Conservation (phyloP, 2,113 vertebrate genomes). For the Ptyas mucosa region DNA sequence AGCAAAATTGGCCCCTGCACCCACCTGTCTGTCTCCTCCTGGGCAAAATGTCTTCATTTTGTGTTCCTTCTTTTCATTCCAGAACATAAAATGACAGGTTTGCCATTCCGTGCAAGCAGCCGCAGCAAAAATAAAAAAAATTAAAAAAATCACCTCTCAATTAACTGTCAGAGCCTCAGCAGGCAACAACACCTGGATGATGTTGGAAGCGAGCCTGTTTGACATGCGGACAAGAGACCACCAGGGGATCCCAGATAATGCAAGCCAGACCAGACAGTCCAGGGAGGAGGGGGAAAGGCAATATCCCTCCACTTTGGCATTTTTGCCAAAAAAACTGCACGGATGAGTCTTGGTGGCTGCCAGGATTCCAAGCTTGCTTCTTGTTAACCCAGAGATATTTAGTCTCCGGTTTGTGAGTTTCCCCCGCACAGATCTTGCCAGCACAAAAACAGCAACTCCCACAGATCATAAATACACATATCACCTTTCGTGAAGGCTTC, state of each 20-base stretch:
- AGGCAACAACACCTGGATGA: background rate
- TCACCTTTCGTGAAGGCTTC: slow-evolving; percentile 22
- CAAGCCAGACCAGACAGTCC: background rate
- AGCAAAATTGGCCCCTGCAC: background rate
- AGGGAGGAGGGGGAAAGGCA: background rate
- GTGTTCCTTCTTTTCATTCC: background rate
- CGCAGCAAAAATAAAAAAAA: too few relatives aligned
- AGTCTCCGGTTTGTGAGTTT: too few relatives aligned
- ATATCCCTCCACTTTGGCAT: background rate
- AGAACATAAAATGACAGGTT: background rate
- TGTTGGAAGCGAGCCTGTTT: background rate
- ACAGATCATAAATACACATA: slow-evolving; percentile 19
- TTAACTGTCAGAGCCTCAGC: background rate
- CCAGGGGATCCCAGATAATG: background rate
- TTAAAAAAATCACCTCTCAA: background rate
- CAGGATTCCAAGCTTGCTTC: background rate
- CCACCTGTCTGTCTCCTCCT: background rate
- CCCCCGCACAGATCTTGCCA: rapidly evolving
- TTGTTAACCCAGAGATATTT: background rate
- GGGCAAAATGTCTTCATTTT: background rate
- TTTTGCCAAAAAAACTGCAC: background rate
- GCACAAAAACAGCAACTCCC: background rate
- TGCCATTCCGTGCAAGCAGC: background rate
- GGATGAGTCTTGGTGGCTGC: background rate
- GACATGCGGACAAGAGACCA: background rate